These are phyloP conservation scores for Caradrina kadenii DNA, from an alignment of 2,888 invertebrate genomes.

Conservation along the genomic window DNA sequence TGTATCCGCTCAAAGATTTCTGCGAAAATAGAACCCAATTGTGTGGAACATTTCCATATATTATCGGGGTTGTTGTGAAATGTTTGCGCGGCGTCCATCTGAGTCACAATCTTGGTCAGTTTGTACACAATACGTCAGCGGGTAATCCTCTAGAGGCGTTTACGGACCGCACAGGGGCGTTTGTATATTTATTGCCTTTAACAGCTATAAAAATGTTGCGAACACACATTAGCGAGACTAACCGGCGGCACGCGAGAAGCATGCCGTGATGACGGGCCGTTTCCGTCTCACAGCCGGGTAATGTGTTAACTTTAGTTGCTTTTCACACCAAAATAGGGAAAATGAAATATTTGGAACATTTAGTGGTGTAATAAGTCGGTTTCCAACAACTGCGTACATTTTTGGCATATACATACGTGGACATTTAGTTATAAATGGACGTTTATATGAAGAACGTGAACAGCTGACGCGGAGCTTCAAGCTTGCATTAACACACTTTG, in stretches of 20 bases:
- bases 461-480: slow-evolving; percentile 46
- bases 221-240: slow-evolving; percentile 84
- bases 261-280: slow-evolving; percentile 73
- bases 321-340: slow-evolving; percentile 61
- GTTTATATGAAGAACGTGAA: slow-evolving; percentile 26
- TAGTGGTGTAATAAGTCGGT: slow-evolving; percentile 46
- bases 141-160: slow-evolving; percentile 70
- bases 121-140: slow-evolving; percentile 72
- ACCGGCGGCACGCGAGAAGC: slow-evolving; percentile 81
- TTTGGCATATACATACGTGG: slow-evolving; percentile 21
- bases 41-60: slow-evolving; percentile 50
- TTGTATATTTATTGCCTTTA: slow-evolving; percentile 79
- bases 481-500: slow-evolving; percentile 27
- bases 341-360: slow-evolving; percentile 64
- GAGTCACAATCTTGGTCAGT: slow-evolving; percentile 65
- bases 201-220: slow-evolving; percentile 83
- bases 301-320: slow-evolving; percentile 66
- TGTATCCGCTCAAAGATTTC: slow-evolving; percentile 33
- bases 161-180: slow-evolving; percentile 49
- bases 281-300: slow-evolving; percentile 56
- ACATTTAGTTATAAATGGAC: slow-evolving; percentile 13
- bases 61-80: slow-evolving; percentile 30
- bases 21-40: slow-evolving; percentile 43
- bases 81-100: slow-evolving; percentile 33
- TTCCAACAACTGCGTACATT: slow-evolving; percentile 9